A percentile compares a stretch with the other conserved stretches of the same genome.
phyloP scores from a whole-genome alignment of 1,140 invertebrate species.

The Venturia canescens region DNA sequence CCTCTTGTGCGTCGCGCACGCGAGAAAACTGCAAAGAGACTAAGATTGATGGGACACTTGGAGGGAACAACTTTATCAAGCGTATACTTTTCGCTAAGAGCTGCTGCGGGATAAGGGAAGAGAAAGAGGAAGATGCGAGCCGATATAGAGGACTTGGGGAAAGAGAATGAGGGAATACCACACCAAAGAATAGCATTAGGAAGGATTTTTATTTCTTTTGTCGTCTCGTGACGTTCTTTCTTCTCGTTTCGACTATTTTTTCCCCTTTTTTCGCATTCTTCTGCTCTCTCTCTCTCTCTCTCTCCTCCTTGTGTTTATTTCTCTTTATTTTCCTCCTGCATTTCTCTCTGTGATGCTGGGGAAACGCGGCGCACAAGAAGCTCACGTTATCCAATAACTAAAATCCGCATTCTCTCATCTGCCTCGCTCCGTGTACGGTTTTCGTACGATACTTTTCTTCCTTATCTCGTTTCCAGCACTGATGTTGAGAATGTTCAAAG shows the following conservation, averaged over 20 bases:
- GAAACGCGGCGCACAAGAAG: slow-evolving; percentile 30
- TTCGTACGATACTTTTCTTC: background rate
- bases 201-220: background rate
- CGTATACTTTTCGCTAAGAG: slow-evolving; percentile 42
- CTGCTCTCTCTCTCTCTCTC: background rate
- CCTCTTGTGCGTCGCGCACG: slow-evolving; percentile 4
- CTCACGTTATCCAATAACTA: slow-evolving; percentile 25
- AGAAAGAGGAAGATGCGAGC: background rate
- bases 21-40: slow-evolving; percentile 49
- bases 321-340: background rate
- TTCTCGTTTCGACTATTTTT: background rate
- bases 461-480: background rate
- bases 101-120: background rate
- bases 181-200: background rate
- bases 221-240: background rate
- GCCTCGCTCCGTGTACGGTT: background rate
- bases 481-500: background rate
- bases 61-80: slow-evolving; percentile 50
- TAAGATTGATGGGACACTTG: slow-evolving; percentile 51
- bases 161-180: background rate
- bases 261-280: background rate
- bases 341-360: slow-evolving; percentile 20
- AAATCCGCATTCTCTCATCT: slow-evolving; percentile 43
- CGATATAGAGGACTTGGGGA: background rate
- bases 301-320: background rate